Evolutionary conservation across 2,113 vertebrate species (phyloP), one percentile per base, ranked within the genome.

Genomic region (Platysternon megacephalum): DNA sequence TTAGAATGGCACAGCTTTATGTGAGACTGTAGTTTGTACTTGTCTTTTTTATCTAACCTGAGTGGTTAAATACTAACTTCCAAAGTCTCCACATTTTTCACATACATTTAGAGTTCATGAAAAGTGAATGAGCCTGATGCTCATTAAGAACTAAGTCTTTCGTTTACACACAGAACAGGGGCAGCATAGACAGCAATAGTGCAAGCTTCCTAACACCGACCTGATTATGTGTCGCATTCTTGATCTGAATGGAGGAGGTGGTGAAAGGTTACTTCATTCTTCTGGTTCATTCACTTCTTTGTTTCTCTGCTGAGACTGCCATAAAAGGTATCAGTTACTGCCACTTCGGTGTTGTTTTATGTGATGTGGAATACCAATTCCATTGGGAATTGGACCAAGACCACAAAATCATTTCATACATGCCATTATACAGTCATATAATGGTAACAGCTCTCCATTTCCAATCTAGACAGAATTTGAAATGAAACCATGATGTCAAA

Each of bases 211-310:
- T 90, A 95, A 35, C 82, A 82, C 42, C 61, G 49, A 86, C 95
- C 84, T 96, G 86, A 95, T 96, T 94, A 96, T 94, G 95, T 94
- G 84, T 93, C 91, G 94, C 91, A 94, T 97, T 95, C 92, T 87
- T 97, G 96, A 97, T 93, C 93, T 97, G 95, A 89, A 96, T n/a
- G 17, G 80, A 87, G 94, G 72, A 29, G 35, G 48, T 76, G 26
- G 84, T 96, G 94, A 97, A 96, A 97, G 95, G 93, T 97, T 97
- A 98, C 94, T 84, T 86, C 93, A 95, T 97, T 96, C 94, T 97
- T 97, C 97, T 96, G 93, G 94, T 90, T 97, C 92, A 84, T 95
- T 94, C 93, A 96, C 92, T 95, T 91, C 93, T 94, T 95, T 0
- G 4, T 82, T 92, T 94, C 86, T 96, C 76, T 91, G 82, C 56